Evolutionary conservation across 2,797 vertebrate species (phyloP), one percentile per base, ranked within the genome.

Genomic region (Acipenser oxyrinchus): DNA sequence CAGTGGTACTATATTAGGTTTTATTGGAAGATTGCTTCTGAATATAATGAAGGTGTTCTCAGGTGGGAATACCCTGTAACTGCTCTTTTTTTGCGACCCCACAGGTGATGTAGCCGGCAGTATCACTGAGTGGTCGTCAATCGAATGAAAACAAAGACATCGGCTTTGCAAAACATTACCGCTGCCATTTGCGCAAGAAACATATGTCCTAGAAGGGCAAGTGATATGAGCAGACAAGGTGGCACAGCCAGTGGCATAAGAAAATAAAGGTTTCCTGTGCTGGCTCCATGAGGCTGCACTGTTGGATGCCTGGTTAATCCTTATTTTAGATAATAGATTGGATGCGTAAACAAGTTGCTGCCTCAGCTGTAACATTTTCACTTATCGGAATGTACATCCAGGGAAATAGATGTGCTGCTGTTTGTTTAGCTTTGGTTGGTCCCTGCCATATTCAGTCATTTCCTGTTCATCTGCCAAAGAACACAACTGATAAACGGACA

Each of bases 381-480:
- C 74, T 80, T 87, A 75, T 87, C 82, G 74, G 66, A n/a, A 61
- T 78, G 81, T 82, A 81, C 74, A 82, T 85, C 84, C 68, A 71
- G 75, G 82, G 78, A 75, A 79, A 65, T 75, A 72, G 84, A 80
- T 80, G 87, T 79, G 82, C 75, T 79, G 74, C 75, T 84, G 80
- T 79, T 86, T 72, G 76, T 74, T 81, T 71, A 71, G 62, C 79
- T 74, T 70, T 65, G 1, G 48, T 71, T 72, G 68, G 78, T 73
- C 79, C 79, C 83, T 86, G 86, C 74, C 87, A 86, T 86, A 82
- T 84, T 75, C 82, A 79, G 89, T 92, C 92, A 89, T 87, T 95
- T 95, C 94, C 94, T 89, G 76, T 78, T 79, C 77, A 78, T 83
- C 83, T 91, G 93, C 94, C 94, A 95, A 92, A 90, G 87, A 86